These are phyloP conservation scores for Hystrix cristata DNA, from an alignment of 2,113 vertebrate genomes.

Conservation along the genomic window DNA sequence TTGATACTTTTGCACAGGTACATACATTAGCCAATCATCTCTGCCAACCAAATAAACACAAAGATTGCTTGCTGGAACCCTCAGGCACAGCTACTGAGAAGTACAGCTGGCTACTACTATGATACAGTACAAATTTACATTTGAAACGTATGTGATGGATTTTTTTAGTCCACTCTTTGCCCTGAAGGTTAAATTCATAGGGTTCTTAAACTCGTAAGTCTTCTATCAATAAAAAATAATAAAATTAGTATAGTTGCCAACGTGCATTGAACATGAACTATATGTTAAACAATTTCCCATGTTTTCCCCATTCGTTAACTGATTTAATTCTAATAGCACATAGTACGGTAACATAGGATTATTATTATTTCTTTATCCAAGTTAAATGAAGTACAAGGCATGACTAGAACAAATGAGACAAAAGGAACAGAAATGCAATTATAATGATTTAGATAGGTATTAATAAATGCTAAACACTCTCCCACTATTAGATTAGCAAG, in stretches of 20 bases:
- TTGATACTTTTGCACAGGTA: no score
- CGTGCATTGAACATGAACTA: neutral
- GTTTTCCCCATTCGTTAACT: neutral
- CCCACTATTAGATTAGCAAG: neutral
- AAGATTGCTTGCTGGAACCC: no score
- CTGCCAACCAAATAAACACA: no score
- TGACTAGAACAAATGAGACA: neutral
- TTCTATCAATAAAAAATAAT: neutral
- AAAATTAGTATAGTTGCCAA: neutral
- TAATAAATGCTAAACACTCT: neutral
- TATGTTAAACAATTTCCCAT: neutral
- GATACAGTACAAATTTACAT: no score
- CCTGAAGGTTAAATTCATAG: neutral
- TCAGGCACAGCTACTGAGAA: no score
- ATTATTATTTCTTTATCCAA: neutral
- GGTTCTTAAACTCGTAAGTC: neutral
- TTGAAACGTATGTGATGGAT: no score
- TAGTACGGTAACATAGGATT: neutral
- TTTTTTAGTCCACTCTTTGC: no score
- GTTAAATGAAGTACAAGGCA: neutral
- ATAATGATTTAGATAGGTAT: neutral
- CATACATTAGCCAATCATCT: no score
- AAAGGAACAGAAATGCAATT: neutral
- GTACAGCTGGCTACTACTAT: no score
- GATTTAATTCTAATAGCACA: neutral